Evolutionary conservation across 2,113 vertebrate species (phyloP).

Genomic region (Triplophysa rosa): DNA sequence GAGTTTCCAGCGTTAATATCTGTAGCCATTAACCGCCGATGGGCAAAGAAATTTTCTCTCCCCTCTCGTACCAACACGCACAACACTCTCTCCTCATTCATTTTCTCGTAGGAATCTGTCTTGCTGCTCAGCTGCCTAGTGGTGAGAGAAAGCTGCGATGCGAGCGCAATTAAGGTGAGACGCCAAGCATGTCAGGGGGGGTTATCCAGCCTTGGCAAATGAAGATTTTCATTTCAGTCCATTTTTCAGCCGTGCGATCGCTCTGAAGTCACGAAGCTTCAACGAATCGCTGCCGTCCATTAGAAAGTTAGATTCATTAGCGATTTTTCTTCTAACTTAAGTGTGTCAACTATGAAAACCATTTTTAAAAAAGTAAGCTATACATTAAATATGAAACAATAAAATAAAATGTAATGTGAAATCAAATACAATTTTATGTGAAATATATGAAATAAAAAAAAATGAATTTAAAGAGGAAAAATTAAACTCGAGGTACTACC

Average conservation of each 20-base stretch:
- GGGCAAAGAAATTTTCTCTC: constrained; percentile 30
- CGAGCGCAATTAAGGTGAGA: constrained; percentile 45
- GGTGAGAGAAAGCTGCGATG: background rate
- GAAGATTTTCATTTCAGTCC: constrained; percentile 26
- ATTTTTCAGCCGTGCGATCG: constrained; percentile 5
- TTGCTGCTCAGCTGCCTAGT: background rate
- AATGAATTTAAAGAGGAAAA: too few species aligned
- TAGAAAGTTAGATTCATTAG: constrained; percentile 33
- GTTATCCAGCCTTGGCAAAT: constrained; percentile 41
- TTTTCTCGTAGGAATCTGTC: background rate
- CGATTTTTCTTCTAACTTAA: constrained; percentile 53
- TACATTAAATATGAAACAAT: too few species aligned
- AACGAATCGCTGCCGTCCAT: constrained; percentile 15
- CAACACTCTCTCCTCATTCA: background rate
- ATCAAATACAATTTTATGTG: too few species aligned
- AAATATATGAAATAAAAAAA: too few species aligned
- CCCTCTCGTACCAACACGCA: background rate
- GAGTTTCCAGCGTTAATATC: constrained; percentile 18
- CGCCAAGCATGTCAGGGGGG: constrained; percentile 18
- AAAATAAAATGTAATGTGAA: background rate
- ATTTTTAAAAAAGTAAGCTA: too few species aligned
- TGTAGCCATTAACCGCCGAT: constrained; percentile 44
- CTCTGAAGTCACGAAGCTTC: constrained; percentile 12
- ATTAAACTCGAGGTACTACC: too few species aligned
- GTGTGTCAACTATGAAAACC: too few species aligned